Percentiles rank a stretch among this genome's conserved stretches.
Evolutionary conservation across 2,797 vertebrate genomes (phyloP).

Genomic region (Spatula versicolor): DNA sequence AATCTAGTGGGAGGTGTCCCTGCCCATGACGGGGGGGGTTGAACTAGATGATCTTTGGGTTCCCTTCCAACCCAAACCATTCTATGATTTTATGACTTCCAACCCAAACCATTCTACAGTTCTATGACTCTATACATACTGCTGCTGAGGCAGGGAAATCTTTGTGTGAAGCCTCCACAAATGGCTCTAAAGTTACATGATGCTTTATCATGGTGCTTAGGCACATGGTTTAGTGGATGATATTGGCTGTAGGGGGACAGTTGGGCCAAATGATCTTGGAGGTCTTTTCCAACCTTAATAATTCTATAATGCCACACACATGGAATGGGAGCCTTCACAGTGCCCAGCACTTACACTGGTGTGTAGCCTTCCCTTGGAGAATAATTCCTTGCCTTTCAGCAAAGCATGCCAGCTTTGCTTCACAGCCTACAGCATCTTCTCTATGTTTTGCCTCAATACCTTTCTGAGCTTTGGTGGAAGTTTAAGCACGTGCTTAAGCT

Average conservation of each 20-base stretch:
- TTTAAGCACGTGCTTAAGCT: not conserved
- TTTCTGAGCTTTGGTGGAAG: not conserved
- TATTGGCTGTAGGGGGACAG: no score
- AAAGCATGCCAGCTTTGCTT: not conserved
- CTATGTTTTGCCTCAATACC: not conserved
- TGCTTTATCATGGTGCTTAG: no score
- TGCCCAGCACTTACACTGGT: not conserved
- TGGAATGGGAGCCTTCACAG: not conserved
- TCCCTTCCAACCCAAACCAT: no score
- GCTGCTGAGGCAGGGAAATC: not conserved
- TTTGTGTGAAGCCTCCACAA: not conserved
- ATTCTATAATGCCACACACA: no score
- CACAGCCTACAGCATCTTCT: not conserved
- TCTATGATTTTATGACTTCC: no score
- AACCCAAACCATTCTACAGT: no score
- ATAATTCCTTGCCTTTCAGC: not conserved
- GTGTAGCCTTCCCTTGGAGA: not conserved
- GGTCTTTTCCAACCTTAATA: no score
- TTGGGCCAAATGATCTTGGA: no score
- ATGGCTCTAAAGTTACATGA: not conserved
- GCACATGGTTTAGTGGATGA: no score
- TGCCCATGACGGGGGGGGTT: no score
- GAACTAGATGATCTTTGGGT: no score
- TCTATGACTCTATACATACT: accelerated
- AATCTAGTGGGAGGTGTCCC: no score